A percentile compares a stretch with the other conserved stretches of the same genome.
These are phyloP conservation scores for Gymnodraco acuticeps DNA, from an alignment of 2,797 vertebrate species.

Conservation along the genomic window DNA sequence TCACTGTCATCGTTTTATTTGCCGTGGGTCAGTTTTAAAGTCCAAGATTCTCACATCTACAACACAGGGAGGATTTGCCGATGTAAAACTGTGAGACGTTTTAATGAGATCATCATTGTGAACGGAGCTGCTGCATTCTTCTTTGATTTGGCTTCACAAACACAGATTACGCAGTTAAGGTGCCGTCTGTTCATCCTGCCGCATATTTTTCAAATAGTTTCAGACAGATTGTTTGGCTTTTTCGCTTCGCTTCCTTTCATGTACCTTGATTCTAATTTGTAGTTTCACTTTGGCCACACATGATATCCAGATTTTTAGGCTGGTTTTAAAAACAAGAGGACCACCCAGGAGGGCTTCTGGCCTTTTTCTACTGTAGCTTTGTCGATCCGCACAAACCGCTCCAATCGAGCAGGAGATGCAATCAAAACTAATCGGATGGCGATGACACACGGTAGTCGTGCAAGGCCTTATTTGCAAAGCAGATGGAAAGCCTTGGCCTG, in stretches of 20 bases:
- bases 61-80: conserved; percentile 18
- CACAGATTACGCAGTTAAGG: background rate
- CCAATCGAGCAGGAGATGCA: conserved; percentile 61
- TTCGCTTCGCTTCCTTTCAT: conserved; percentile 63
- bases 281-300: conserved; percentile 70
- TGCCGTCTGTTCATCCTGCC: conserved; percentile 31
- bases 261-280: conserved; percentile 73
- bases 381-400: conserved; percentile 35
- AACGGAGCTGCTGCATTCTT: conserved; percentile 5
- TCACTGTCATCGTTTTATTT: conserved; percentile 59
- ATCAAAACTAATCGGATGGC: conserved; percentile 78
- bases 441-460: conserved; percentile 82
- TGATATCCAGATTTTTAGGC: conserved; percentile 73
- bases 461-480: conserved; percentile 82
- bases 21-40: conserved; percentile 39
- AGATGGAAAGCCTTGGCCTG: conserved; percentile 84
- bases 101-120: conserved; percentile 23
- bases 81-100: conserved; percentile 23
- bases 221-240: conserved; percentile 64
- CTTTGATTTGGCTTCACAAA: conserved; percentile 24
- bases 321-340: conserved; percentile 63
- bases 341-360: conserved; percentile 74
- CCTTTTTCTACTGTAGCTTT: conserved; percentile 39
- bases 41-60: conserved; percentile 21
- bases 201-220: conserved; percentile 52